Base-by-base conservation (phyloP, 2,888 invertebrate species). In the Troides helena region DNA sequence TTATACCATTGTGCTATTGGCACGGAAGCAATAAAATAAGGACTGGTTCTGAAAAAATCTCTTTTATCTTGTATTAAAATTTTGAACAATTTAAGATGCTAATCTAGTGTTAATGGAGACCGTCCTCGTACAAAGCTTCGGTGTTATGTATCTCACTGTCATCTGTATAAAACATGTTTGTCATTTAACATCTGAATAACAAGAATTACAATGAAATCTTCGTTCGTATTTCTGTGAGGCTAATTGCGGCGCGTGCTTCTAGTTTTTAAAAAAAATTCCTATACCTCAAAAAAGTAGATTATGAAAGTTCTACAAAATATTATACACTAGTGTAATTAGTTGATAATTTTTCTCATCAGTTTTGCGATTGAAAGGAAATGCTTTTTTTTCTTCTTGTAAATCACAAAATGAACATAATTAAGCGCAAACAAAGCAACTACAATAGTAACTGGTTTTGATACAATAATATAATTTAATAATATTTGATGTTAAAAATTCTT, bases 1-100 rank as follows among this genome's bases (percentile, higher is more conserved):
- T 78, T 75, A 79, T 43, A 75, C 23, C n/a, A 21, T 77, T 77
- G 76, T 82, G 81, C 81, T 81, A 74, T 25, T 75, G 75, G 76
- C 77, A 76, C 77, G 75, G 73, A 77, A 79, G 82, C 79, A 80
- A 80, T 82, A 80, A 74, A 72, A 73, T 75, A 72, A 73, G 76
- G 77, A 77, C 76, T 79, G 78, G 78, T 74, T 78, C 72, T 72
- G 63, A 69, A 74, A 72, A 71, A 62, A 68, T 72, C 69, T 70
- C 69, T 64, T 67, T 69, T 70, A 57, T 50, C 50, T 50, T 70
- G 58, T 71, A 66, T 71, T 60, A 67, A 65, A 43, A 62, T 56
- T 25, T 64, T 56, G 68, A 71, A 73, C 72, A 67, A 68, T 70
- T 68, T 67, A 67, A 63, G 62, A n/a, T 72, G 62, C 71, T 61